Base-by-base conservation (phyloP, 2,113 vertebrate species). In the Ammodramus savannarum region DNA sequence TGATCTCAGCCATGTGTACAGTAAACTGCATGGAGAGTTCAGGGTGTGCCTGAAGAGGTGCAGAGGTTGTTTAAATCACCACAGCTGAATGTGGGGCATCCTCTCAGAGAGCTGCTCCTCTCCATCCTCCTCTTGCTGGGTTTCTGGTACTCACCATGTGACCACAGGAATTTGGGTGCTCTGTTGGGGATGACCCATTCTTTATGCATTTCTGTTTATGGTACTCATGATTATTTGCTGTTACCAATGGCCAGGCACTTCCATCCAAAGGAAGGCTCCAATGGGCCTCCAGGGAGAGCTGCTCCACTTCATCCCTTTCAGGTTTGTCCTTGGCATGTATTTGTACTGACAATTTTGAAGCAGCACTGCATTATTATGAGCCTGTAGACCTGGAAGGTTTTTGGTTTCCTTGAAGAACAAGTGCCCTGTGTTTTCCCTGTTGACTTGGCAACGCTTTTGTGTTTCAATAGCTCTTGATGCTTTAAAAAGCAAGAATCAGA, bases 1-100 rank as follows among this genome's bases (percentile, higher is more conserved):
- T 38, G 17, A 11, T 46, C 16, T 67, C 48, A 75, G 39, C 39
- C 66, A 3, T 6, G 20, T n/a, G 32, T 19, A 11, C 21, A 25
- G 16, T 10, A 11, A 43, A 29, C 19, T 62, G 9, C 21, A 41
- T 10, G 11, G 49, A 66, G 46, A 59, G 51, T 46, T 63, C n/a
- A 14, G 25, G 17, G 4, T 27, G 39, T 63, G 26, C 26, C 23
- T 0, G 0, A 48, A 59, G 39, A 61, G 25, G 3, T 46, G 43
- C 6, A 26, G 66, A 63, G 10, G 17, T 21, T 62, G 15, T 48
- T 66, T 11, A 29, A 63, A 19, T 1, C 6, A 26, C n/a, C 29
- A 6, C 18, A 25, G 2, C 15, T 41, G 29, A 23, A 31, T 11
- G 41, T 39, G 48, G 26, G 26, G 4, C 20, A 13, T 71, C 17